Evolutionary conservation across 2,797 vertebrate species (phyloP).

Genomic region (Heterohyrax brucei): DNA sequence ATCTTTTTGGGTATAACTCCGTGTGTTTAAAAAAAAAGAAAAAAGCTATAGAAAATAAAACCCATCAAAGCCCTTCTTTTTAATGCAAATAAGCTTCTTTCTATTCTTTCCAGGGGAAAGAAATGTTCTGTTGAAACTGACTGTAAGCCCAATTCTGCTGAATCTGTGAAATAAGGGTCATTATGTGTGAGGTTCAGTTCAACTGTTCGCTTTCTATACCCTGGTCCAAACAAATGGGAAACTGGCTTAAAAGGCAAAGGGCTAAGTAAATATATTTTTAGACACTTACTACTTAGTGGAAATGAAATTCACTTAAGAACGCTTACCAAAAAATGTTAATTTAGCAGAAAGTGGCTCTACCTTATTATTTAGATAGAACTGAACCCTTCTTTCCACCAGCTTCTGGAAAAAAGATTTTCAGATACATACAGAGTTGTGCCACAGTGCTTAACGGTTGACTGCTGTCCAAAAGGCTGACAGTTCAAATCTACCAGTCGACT

Average conservation of each 20-base stretch:
- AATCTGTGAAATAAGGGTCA: constrained; percentile 58
- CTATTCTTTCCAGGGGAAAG: constrained; percentile 68
- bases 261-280: constrained; percentile 69
- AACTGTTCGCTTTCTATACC: constrained; percentile 12
- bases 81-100: constrained; percentile 79
- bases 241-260: constrained; percentile 33
- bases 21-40: not conserved
- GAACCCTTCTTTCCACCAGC: not conserved
- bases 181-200: constrained; percentile 5
- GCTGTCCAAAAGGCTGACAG: too few relatives aligned
- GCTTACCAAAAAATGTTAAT: not conserved
- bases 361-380: constrained; percentile 41
- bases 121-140: constrained; percentile 65
- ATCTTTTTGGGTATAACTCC: constrained; percentile 58
- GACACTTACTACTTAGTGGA: not conserved
- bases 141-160: constrained; percentile 39
- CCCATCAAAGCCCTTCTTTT: constrained; percentile 75
- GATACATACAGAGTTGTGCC: not conserved
- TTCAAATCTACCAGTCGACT: too few relatives aligned
- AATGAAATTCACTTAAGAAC: constrained; percentile 62
- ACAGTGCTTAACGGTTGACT: too few relatives aligned
- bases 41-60: constrained; percentile 71
- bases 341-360: not conserved
- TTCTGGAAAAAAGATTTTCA: constrained; percentile 58
- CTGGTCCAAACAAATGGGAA: constrained; percentile 30